Percentiles rank a stretch among this genome's conserved stretches.
These are phyloP conservation scores for Chrosomus eos DNA, from an alignment of 2,797 vertebrate genomes.

Conservation along the genomic window DNA sequence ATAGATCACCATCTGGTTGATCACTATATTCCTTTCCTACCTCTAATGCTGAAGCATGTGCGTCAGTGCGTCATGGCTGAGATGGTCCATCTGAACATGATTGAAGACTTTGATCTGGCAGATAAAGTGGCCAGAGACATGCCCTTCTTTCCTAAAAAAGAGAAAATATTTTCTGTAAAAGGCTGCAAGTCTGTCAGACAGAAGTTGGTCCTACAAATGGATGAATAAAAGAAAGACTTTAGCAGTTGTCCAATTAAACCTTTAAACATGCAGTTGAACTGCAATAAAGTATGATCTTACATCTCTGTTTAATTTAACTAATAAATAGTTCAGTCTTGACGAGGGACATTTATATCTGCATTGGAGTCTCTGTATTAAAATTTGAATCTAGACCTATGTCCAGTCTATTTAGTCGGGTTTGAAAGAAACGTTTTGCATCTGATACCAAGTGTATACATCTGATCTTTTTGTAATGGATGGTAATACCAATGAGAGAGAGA, in stretches of 20 bases:
- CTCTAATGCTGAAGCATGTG: slow-evolving; percentile 36
- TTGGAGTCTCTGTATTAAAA: not conserved
- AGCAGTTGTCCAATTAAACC: not conserved
- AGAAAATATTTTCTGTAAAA: slow-evolving; percentile 21
- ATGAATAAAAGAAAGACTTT: not conserved
- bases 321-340: not conserved
- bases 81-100: not conserved
- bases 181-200: slow-evolving; percentile 36
- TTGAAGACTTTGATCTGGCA: not conserved
- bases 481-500: not conserved
- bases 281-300: not conserved
- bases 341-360: not conserved
- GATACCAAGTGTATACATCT: not conserved
- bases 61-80: slow-evolving; percentile 2
- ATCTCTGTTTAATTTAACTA: not conserved
- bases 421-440: not conserved
- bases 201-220: not conserved
- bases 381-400: not conserved
- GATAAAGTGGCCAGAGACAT: not conserved
- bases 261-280: not conserved
- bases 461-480: not conserved
- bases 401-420: not conserved
- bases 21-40: slow-evolving; percentile 34
- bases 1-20: slow-evolving; percentile 15
- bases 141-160: not conserved